Evolutionary conservation across 2,113 vertebrate species (phyloP), one percentile per base, ranked within the genome.

Genomic region (Sarotherodon lohbergeri): DNA sequence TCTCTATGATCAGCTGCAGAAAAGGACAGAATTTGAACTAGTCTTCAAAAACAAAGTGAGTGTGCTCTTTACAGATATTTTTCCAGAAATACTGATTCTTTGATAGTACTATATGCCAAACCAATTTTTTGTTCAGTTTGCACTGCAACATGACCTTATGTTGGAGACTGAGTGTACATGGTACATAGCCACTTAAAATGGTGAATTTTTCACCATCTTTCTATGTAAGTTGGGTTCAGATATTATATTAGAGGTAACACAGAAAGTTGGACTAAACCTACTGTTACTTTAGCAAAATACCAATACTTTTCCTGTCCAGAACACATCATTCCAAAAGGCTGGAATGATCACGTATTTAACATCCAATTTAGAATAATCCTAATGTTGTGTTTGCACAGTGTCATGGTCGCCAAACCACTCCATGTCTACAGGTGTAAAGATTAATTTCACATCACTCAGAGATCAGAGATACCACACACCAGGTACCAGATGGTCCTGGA

Each of bases 21-120:
- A 43, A 43, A 73, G 68, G 68, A 7, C 68, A 46, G 39, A 27
- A 43, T 73, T 73, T 73, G 68, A 73, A 73, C 39, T 73, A 24
- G 68, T 73, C 68, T 73, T 73, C 22, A 73, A 46, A 73, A 73
- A 46, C 22, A 73, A 73, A 73, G 68, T 73, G 39, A 73, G 68
- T 24, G 22, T 73, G 22, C 39, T 46, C 2, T 10, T 73, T 3
- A 27, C 13, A 73, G 39, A 46, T 9, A 46, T 43, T 14, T 27
- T 6, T 71, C 22, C 0, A 71, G 22, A 27, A 24, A 43, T 46
- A 71, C 27, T 43, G 22, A 71, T 43, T 71, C 66, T 71, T 27
- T 71, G 39, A 43, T 46, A 22, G n/a, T 9, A 73, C 19, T 43
- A 0, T 16, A 43, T 46, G 39, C 68, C 22, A 73, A 61, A 32